Percentiles rank a stretch among this genome's conserved stretches.
These are phyloP conservation scores for Asbolus verrucosus DNA, from an alignment of 1,140 invertebrate genomes.

Conservation along the genomic window DNA sequence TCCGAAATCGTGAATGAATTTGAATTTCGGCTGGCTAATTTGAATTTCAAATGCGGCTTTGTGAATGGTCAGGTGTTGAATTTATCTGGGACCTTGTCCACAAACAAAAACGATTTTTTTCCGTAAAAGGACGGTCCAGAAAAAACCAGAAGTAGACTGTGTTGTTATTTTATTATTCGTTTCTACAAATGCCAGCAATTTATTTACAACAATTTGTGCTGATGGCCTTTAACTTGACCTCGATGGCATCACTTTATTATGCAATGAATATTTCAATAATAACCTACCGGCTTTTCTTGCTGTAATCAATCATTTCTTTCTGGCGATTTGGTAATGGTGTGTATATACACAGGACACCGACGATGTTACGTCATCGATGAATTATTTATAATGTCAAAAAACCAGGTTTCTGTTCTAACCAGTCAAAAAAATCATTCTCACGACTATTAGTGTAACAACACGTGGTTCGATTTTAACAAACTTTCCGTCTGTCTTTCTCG, in stretches of 20 bases:
- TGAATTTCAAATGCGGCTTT: conserved; percentile 13
- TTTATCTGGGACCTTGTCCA: conserved; percentile 20
- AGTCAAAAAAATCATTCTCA: too few relatives aligned
- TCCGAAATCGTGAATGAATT: conserved; percentile 19
- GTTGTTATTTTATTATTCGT: not conserved
- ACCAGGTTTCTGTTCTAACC: not conserved
- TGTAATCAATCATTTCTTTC: too few relatives aligned
- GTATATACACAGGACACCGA: not conserved
- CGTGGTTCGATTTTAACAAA: not conserved
- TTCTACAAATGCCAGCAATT: too few relatives aligned
- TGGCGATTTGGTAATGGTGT: not conserved
- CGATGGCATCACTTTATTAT: conserved; percentile 14
- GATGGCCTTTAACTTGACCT: conserved; percentile 33
- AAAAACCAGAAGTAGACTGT: not conserved
- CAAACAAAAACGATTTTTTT: conserved; percentile 28
- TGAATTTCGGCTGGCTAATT: conserved; percentile 13
- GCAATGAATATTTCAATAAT: too few relatives aligned
- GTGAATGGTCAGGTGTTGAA: conserved; percentile 14
- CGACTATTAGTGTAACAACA: too few relatives aligned
- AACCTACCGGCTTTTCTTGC: too few relatives aligned
- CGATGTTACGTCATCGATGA: not conserved
- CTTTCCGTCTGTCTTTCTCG: too few relatives aligned
- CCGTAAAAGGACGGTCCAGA: conserved; percentile 10
- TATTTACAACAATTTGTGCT: not conserved
- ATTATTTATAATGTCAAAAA: conserved; percentile 9